phyloP scores from a whole-genome alignment of 2,113 vertebrate species.

The Desmodus rotundus region DNA sequence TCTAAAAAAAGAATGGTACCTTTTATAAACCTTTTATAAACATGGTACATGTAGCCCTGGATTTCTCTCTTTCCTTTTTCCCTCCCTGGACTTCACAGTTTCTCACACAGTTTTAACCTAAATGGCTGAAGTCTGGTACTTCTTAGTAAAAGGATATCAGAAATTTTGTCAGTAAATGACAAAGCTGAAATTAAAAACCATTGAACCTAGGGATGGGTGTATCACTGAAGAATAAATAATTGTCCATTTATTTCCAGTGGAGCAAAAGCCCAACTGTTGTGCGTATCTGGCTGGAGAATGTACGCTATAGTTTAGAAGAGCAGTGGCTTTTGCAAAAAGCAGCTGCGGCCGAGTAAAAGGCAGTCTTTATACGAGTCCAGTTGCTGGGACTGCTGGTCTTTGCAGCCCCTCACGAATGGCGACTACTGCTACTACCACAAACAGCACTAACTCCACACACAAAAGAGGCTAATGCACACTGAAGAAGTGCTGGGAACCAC shows the following conservation, averaged over 20 bases:
- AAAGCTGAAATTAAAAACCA: slow-evolving; percentile 57
- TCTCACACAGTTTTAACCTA: slow-evolving; percentile 29
- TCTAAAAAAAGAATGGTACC: not conserved
- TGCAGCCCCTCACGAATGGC: not conserved
- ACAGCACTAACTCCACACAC: not conserved
- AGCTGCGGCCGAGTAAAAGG: slow-evolving; percentile 30
- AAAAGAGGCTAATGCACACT: not conserved
- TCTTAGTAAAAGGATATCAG: slow-evolving; percentile 47
- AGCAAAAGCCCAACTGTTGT: slow-evolving; percentile 44
- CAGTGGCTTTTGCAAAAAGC: slow-evolving; percentile 44
- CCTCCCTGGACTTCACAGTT: not conserved
- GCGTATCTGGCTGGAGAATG: slow-evolving; percentile 11
- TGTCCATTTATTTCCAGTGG: slow-evolving; percentile 30
- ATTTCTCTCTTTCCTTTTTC: not conserved
- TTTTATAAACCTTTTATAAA: not conserved
- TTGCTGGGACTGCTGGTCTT: not conserved
- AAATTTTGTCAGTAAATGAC: slow-evolving; percentile 46
- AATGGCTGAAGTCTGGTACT: not conserved
- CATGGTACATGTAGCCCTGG: not conserved
- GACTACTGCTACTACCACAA: not conserved
- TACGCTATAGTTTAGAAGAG: not conserved
- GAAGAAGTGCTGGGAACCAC: not conserved
- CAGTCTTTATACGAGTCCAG: not conserved
- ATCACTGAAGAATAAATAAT: slow-evolving; percentile 45
- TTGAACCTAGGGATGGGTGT: not conserved